Conservation (phyloP, 2,113 vertebrate species). For the Coturnix japonica region DNA sequence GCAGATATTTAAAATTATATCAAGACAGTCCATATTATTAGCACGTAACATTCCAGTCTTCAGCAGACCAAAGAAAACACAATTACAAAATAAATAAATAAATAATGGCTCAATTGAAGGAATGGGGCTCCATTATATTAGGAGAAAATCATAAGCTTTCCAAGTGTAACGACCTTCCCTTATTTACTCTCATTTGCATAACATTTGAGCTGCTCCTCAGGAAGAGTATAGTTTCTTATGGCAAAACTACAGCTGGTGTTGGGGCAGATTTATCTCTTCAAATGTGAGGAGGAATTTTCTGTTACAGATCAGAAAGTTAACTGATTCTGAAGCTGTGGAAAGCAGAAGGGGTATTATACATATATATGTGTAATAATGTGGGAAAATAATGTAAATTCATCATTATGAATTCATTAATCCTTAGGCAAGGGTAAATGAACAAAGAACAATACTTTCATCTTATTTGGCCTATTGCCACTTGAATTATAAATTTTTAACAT, state of each 20-base stretch:
- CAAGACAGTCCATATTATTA: background rate
- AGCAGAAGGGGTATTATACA: background rate
- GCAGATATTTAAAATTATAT: background rate
- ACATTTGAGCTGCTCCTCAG: background rate
- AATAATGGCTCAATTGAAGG: background rate
- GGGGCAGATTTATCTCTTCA: background rate
- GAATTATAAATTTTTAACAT: background rate
- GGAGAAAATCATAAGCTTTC: background rate
- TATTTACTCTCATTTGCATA: background rate
- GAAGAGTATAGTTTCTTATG: background rate
- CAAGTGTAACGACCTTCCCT: background rate
- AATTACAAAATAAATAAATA: background rate
- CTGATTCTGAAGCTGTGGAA: background rate
- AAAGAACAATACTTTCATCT: background rate
- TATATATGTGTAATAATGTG: background rate
- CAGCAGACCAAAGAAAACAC: background rate
- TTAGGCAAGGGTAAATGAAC: background rate
- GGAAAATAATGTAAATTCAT: background rate
- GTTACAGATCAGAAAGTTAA: background rate
- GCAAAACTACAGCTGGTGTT: background rate
- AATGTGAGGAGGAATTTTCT: background rate
- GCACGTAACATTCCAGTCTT: background rate
- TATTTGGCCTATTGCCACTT: background rate
- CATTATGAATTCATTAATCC: background rate
- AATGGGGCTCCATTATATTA: background rate